A percentile compares a stretch with the other conserved stretches of the same genome.
Evolutionary conservation across 2,797 vertebrate genomes (phyloP).

Genomic region (Falco berigora): DNA sequence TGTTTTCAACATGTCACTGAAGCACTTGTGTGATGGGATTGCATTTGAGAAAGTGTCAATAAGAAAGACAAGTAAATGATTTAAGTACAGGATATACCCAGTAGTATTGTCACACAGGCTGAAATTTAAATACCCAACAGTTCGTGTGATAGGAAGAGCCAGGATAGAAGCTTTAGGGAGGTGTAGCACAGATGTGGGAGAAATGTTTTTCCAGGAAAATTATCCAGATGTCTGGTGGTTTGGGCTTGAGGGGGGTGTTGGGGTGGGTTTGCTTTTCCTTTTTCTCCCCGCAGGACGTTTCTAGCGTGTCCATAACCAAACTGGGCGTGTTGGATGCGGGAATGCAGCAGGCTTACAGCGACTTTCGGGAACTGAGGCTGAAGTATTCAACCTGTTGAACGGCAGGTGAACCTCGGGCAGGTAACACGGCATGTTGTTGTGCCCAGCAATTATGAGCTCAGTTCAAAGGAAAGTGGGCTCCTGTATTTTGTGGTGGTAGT

Average conservation of each 20-base stretch:
- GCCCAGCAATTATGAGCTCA: background rate
- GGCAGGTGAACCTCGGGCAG: background rate
- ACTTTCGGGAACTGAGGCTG: background rate
- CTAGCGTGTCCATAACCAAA: background rate
- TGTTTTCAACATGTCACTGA: background rate
- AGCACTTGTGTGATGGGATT: background rate
- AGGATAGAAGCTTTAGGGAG: background rate
- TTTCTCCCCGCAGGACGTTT: background rate
- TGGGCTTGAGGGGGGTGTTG: background rate
- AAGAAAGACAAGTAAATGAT: slow-evolving; percentile 2
- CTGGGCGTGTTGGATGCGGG: background rate
- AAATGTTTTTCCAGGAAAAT: background rate
- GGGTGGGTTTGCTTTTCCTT: background rate
- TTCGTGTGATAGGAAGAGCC: background rate
- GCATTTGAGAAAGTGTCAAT: slow-evolving; percentile 8
- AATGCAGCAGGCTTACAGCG: background rate
- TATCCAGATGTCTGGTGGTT: background rate
- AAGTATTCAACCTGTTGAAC: background rate
- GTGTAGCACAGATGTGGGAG: background rate
- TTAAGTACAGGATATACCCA: background rate
- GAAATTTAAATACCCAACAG: background rate
- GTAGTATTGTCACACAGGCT: background rate
- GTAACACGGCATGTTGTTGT: fast-evolving
- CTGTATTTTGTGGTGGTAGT: background rate
- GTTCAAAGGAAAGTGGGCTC: background rate